Conservation (phyloP, 2,113 vertebrate genomes). For the Mus spicilegus region DNA sequence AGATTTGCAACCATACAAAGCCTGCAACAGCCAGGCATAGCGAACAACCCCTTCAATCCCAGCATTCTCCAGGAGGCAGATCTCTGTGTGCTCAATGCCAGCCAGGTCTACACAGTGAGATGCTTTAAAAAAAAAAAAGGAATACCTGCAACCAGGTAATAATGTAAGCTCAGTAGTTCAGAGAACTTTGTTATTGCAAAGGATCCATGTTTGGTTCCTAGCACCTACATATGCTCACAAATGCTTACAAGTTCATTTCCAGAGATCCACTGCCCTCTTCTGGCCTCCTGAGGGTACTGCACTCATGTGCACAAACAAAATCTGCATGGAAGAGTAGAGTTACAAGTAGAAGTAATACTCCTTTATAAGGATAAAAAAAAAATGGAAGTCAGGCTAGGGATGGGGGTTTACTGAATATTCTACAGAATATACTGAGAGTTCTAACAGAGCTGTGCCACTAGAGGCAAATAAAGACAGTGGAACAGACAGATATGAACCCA, state of each 20-base stretch:
- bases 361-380: not conserved
- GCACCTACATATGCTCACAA: not conserved
- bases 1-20: not conserved
- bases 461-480: constrained; percentile 19
- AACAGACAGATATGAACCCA: constrained; percentile 19
- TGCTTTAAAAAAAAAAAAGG: not conserved
- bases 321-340: constrained; percentile 27
- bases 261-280: not conserved
- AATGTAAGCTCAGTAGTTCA: not conserved
- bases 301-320: not conserved
- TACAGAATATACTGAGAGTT: not conserved
- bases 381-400: constrained; percentile 29
- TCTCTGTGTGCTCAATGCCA: not conserved
- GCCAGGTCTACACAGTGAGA: not conserved
- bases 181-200: not conserved
- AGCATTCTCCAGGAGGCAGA: not conserved
- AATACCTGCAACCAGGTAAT: constrained; percentile 24
- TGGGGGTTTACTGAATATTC: not conserved
- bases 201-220: not conserved
- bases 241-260: not conserved
- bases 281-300: not conserved
- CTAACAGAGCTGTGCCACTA: not conserved
- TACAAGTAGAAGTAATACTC: not conserved
- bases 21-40: not conserved
- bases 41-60: not conserved